Evolutionary conservation across 2,888 invertebrate genomes (phyloP), one percentile per base, ranked within the genome.

Genomic region (Calephelis perditalis): DNA sequence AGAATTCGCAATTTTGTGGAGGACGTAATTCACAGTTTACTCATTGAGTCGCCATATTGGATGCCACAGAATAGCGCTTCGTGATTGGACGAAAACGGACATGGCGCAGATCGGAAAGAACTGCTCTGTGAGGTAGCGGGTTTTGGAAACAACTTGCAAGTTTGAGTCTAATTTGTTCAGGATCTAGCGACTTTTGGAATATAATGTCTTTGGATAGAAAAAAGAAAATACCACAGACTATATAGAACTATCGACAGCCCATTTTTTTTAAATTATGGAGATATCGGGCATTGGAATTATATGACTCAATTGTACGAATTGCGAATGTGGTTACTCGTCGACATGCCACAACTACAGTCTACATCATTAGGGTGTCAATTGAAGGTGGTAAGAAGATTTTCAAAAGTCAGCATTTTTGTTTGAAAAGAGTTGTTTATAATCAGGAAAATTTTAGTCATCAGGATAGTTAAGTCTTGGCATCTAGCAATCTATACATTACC

Each of bases 161-260:
- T 56, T 40, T 56, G 40, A 56, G 40, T 56, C 56, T 40, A 56
- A 56, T 56, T 56, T 40, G 56, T 56, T 40, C 37, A 40, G 56
- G 56, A 56, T 56, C 40, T 56, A 56, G 56, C 15, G 56, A 40
- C 56, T 56, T 56, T 56, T 56, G 40, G 12, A 40, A 56, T 56
- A 40, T 40, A 40, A 56, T 40, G 36, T 40, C 56, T 56, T 56
- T 56, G 56, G 26, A 56, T 56, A 40, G 40, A 56, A 56, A 40
- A 56, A 56, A 36, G 56, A 3, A 56, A 56, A 56, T 56, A 40
- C 40, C 10, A 40, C 40, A 56, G 56, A 56, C 40, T 56, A 56
- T 56, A 56, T 56, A 56, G 10, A 37, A 56, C 56, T 40, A 56
- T 56, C 56, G 40, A 56, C 56, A 56, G 56, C 56, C 40, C 40